Conservation (phyloP, 1,140 invertebrate species). For the Centruroides sculpturatus region DNA sequence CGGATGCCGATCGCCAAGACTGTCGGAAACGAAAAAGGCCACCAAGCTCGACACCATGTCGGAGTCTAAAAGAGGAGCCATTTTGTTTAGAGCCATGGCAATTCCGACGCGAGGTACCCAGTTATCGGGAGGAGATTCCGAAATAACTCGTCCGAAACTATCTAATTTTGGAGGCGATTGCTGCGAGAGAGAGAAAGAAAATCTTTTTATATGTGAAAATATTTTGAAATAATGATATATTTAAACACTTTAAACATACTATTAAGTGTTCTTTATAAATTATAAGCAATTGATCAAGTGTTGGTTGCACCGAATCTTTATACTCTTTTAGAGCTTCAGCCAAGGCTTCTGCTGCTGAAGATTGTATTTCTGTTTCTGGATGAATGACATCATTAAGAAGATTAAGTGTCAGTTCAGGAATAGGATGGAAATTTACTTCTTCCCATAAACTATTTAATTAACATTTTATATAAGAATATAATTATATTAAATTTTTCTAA, state of each 20-base stretch:
- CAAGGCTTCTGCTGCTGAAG: slow-evolving; percentile 57
- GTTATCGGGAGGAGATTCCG: slow-evolving; percentile 54
- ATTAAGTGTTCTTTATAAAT: slow-evolving; percentile 48
- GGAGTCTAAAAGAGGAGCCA: slow-evolving; percentile 51
- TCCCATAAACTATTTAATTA: slow-evolving; percentile 41
- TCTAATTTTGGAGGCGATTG: slow-evolving; percentile 76
- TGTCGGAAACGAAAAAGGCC: slow-evolving; percentile 64
- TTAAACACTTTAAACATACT: neutral
- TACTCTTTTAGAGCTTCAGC: slow-evolving; percentile 46
- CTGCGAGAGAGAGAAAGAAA: slow-evolving; percentile 26
- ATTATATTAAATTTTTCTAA: too few relatives aligned
- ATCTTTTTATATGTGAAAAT: neutral
- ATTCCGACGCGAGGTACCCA: slow-evolving; percentile 80
- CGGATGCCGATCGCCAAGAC: slow-evolving; percentile 68
- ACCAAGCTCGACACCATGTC: slow-evolving; percentile 53
- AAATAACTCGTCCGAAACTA: slow-evolving; percentile 75
- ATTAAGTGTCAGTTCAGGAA: slow-evolving; percentile 33
- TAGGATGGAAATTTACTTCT: slow-evolving; percentile 35
- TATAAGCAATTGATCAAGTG: slow-evolving; percentile 48
- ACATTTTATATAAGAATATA: too few relatives aligned
- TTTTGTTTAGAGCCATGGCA: slow-evolving; percentile 57
- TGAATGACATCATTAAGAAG: slow-evolving; percentile 63
- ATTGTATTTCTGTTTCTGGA: slow-evolving; percentile 57
- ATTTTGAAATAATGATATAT: neutral
- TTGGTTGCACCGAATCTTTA: slow-evolving; percentile 35